Conservation (phyloP, 1,140 invertebrate species). For the Drosophila mojavensis region DNA sequence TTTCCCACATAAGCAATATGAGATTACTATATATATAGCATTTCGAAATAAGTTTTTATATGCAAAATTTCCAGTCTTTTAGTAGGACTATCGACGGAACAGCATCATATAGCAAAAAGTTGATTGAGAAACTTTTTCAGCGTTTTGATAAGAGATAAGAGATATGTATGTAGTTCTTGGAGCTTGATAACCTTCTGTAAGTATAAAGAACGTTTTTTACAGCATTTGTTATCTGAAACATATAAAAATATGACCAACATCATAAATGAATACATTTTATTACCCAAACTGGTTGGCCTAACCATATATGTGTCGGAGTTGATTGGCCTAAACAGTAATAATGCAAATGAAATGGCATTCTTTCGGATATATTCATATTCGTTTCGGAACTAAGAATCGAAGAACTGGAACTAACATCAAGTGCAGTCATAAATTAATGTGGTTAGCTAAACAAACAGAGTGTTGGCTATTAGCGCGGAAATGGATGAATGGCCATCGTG, state of each 20-base stretch:
- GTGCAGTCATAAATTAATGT: constrained; percentile 41
- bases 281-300: not conserved
- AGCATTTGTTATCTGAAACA: no score
- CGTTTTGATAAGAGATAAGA: no score
- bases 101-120: no score
- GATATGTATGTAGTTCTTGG: no score
- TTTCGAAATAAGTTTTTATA: no score
- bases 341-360: constrained; percentile 6
- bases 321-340: not conserved
- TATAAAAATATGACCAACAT: not conserved
- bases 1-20: no score
- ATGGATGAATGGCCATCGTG: constrained; percentile 43
- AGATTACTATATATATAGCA: no score
- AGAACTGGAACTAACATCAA: constrained; percentile 21
- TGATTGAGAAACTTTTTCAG: no score
- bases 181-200: no score
- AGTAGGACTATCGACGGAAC: no score
- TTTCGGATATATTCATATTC: constrained; percentile 13
- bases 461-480: constrained; percentile 57
- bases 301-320: not conserved
- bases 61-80: no score
- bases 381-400: constrained; percentile 32
- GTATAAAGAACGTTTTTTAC: no score
- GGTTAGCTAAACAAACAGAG: constrained; percentile 41
- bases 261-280: constrained; percentile 1